A percentile compares a stretch with the other conserved stretches of the same genome.
phyloP scores from a whole-genome alignment of 1,140 invertebrate species.

The Glomeris maerens region DNA sequence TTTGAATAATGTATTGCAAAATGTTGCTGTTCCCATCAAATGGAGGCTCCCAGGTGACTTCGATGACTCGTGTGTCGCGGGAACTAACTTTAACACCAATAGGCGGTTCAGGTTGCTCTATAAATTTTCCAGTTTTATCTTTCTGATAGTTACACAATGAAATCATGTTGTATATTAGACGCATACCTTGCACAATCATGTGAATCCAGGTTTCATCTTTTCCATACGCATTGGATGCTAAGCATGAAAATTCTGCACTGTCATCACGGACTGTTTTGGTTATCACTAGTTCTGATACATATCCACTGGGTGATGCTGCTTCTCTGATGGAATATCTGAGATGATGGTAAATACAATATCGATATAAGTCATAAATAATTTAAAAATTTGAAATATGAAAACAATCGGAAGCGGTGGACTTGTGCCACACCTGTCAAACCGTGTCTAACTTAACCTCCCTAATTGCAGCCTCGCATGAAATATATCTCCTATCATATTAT shows the following conservation, averaged over 20 bases:
- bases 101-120: background rate
- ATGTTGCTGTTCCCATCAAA: slow-evolving; percentile 93
- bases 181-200: slow-evolving; percentile 70
- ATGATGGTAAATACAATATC: no score
- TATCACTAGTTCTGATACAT: slow-evolving; percentile 66
- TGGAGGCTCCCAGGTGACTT: slow-evolving; percentile 79
- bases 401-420: no score
- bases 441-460: no score
- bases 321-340: slow-evolving; percentile 77
- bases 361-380: no score
- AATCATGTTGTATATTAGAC: no score
- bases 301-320: slow-evolving; percentile 56
- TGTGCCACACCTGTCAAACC: no score
- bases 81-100: background rate
- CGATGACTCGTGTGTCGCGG: slow-evolving; percentile 46
- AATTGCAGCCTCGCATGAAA: no score
- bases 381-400: no score
- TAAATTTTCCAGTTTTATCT: no score
- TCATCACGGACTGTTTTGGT: slow-evolving; percentile 68
- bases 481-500: no score
- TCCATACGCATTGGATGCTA: slow-evolving; percentile 73
- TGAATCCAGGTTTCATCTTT: slow-evolving; percentile 81
- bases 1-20: slow-evolving; percentile 78
- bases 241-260: slow-evolving; percentile 74
- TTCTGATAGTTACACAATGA: no score